Percentiles rank a stretch among this genome's conserved stretches.
Conservation (phyloP, 2,797 vertebrate species). For the Discoglossus pictus region DNA sequence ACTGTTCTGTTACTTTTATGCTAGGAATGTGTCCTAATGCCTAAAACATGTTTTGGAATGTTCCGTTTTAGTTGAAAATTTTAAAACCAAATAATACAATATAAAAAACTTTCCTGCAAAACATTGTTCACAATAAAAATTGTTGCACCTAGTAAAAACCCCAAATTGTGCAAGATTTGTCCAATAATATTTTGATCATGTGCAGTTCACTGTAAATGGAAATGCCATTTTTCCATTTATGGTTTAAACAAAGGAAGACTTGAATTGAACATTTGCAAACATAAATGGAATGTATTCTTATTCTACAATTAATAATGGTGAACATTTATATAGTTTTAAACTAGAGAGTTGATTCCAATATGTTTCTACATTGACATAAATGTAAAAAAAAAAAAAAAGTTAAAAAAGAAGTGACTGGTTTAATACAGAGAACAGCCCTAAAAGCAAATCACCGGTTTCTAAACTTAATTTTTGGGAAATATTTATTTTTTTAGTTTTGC, state of each 20-base stretch:
- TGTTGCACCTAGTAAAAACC: conserved; percentile 58
- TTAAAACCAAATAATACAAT: conserved; percentile 58
- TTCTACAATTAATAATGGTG: no score
- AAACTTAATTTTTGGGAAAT: not conserved
- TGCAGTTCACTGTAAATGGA: conserved; percentile 55
- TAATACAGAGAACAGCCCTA: conserved; percentile 44
- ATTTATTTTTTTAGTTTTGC: conserved; percentile 36
- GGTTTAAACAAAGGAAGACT: conserved; percentile 61
- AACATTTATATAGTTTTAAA: no score
- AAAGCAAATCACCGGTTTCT: conserved; percentile 14
- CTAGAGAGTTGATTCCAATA: conserved; percentile 23
- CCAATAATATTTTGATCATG: conserved; percentile 58
- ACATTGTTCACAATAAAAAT: conserved; percentile 61
- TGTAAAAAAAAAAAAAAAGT: conserved; percentile 21
- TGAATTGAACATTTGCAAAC: conserved; percentile 7
- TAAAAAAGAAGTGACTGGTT: not conserved
- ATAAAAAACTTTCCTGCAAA: conserved; percentile 61
- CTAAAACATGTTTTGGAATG: conserved; percentile 14
- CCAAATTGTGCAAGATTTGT: conserved; percentile 54
- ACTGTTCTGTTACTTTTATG: not conserved
- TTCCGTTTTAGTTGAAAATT: conserved; percentile 48
- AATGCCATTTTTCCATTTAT: conserved; percentile 37
- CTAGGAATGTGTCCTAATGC: not conserved
- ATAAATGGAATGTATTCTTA: conserved; percentile 41
- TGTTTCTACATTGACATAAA: not conserved